These are phyloP conservation scores for Entomobrya multifasciata DNA, from an alignment of 2,888 invertebrate species.

Conservation along the genomic window DNA sequence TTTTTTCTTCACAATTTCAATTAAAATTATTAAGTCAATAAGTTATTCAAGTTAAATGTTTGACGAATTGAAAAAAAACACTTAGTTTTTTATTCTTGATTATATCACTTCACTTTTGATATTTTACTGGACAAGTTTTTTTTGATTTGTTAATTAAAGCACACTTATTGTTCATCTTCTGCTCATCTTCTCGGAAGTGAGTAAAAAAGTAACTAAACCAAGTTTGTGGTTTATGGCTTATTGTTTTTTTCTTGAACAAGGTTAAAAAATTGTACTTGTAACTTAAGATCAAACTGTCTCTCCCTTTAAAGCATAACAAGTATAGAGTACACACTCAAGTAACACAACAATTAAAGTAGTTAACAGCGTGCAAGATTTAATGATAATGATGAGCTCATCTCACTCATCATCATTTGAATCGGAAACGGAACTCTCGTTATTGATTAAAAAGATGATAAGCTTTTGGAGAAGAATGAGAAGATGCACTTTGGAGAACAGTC, in stretches of 20 bases:
- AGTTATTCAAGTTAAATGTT: too few species aligned
- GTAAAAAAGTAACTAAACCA: slow-evolving; percentile 42
- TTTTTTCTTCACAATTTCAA: too few species aligned
- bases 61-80: too few species aligned
- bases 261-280: slow-evolving; percentile 36
- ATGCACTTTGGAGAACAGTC: slow-evolving; percentile 45
- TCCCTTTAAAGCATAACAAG: too few species aligned
- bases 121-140: too few species aligned
- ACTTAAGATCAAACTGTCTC: too few species aligned
- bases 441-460: slow-evolving; percentile 66
- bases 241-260: slow-evolving; percentile 48
- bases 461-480: not conserved
- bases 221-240: slow-evolving; percentile 28
- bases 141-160: too few species aligned
- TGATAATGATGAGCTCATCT: slow-evolving; percentile 59
- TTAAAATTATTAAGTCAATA: too few species aligned
- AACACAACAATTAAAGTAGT: not conserved
- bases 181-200: slow-evolving; percentile 67
- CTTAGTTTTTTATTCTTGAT: too few species aligned
- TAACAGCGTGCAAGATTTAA: slow-evolving; percentile 7
- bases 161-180: slow-evolving; percentile 48
- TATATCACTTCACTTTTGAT: not conserved
- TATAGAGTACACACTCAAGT: slow-evolving; percentile 6
- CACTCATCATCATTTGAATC: slow-evolving; percentile 55
- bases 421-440: slow-evolving; percentile 72